phyloP scores from a whole-genome alignment of 2,113 vertebrate species.

The Amblyornis subalaris region DNA sequence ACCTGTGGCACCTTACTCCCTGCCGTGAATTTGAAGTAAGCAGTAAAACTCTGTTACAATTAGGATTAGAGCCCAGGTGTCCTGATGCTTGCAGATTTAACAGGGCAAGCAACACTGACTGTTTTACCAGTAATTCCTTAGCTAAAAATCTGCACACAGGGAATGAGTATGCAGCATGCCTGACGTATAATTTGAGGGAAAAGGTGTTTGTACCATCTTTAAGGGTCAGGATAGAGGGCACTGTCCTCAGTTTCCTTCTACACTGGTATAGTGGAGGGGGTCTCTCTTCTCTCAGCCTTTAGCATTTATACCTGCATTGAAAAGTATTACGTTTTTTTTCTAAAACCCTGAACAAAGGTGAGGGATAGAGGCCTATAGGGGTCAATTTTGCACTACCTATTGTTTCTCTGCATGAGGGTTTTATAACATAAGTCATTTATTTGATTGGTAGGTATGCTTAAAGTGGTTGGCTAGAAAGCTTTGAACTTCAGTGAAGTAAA shows the following conservation, averaged over 20 bases:
- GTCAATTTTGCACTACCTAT: not conserved
- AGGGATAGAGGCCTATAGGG: not conserved
- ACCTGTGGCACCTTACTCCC: not conserved
- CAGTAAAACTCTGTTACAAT: not conserved
- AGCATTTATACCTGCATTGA: not conserved
- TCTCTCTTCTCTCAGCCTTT: not conserved
- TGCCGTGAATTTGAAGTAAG: not conserved
- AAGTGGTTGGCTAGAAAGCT: constrained; percentile 45
- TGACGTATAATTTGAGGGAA: not conserved
- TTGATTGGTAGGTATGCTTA: constrained; percentile 33
- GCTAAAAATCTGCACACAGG: not conserved
- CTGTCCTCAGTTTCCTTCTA: not conserved
- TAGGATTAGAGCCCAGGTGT: not conserved
- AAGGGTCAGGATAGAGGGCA: not conserved
- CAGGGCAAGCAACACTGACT: not conserved
- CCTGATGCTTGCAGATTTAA: not conserved
- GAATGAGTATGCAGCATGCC: not conserved
- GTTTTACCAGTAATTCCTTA: not conserved
- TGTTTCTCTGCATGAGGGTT: not conserved
- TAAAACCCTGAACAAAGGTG: not conserved
- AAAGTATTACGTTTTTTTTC: not conserved
- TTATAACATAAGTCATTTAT: constrained; percentile 4
- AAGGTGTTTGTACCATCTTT: not conserved
- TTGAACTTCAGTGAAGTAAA: constrained; percentile 66
- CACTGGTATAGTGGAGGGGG: accelerated